These are phyloP conservation scores for Taenaris catops DNA, from an alignment of 2,888 invertebrate species.

Conservation along the genomic window DNA sequence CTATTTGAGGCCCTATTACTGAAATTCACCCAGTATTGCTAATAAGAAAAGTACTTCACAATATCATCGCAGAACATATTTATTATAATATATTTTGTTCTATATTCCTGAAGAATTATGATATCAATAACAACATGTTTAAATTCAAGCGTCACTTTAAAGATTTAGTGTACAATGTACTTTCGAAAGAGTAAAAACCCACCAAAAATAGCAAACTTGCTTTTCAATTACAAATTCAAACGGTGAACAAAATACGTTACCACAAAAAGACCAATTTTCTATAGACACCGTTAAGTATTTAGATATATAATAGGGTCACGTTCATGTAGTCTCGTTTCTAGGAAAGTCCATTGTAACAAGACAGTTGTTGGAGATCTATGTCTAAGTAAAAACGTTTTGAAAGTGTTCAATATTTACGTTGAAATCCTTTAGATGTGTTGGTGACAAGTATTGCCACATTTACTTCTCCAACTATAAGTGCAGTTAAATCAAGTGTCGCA, in stretches of 20 bases:
- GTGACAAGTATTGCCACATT: no score
- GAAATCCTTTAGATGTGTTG: not conserved
- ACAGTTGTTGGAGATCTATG: not conserved
- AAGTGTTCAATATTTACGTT: not conserved
- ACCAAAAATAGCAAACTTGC: not conserved
- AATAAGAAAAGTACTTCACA: no score
- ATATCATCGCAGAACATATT: no score
- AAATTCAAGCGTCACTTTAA: no score
- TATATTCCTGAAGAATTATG: no score
- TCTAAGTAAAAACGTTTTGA: constrained; percentile 3
- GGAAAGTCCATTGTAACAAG: constrained; percentile 2
- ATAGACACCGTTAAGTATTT: constrained; percentile 6
- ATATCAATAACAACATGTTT: no score
- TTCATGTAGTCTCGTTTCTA: constrained; percentile 4
- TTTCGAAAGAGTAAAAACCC: no score
- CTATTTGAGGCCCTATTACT: no score
- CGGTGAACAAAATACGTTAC: constrained; percentile 5
- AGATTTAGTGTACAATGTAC: no score
- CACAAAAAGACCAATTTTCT: constrained; percentile 4
- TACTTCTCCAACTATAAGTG: no score
- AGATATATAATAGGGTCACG: constrained; percentile 8
- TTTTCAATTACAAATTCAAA: not conserved
- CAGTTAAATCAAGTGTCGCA: not conserved
- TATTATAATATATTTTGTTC: no score
- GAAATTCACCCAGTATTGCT: no score